Evolutionary conservation across 2,113 vertebrate species (phyloP).

Genomic region (Ardeotis arabs): DNA sequence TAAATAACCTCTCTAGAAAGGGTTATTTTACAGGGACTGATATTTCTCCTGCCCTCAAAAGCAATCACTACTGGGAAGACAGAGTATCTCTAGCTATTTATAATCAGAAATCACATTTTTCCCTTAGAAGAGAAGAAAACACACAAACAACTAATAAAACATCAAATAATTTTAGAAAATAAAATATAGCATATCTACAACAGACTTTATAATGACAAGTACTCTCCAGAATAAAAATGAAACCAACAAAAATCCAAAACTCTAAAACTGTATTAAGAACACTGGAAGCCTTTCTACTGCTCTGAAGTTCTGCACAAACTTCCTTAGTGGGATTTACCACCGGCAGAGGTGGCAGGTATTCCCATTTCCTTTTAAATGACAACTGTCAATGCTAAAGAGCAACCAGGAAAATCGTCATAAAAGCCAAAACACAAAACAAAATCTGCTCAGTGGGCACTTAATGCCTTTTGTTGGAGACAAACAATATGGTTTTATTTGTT

Average conservation of each 20-base stretch:
- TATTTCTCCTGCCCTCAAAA: background rate
- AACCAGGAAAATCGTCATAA: background rate
- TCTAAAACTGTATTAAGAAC: background rate
- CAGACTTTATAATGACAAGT: background rate
- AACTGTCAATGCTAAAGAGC: background rate
- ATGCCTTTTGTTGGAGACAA: background rate
- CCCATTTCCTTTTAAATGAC: background rate
- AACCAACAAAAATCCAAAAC: background rate
- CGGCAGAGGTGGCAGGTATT: background rate
- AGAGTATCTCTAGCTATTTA: background rate
- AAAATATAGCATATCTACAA: background rate
- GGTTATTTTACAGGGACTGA: background rate
- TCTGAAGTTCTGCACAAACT: background rate
- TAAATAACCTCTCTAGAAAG: background rate
- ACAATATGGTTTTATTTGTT: fast-evolving
- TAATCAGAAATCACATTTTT: background rate
- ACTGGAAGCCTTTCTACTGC: background rate
- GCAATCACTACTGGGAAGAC: background rate
- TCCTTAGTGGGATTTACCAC: background rate
- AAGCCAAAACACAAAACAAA: background rate
- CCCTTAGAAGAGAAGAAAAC: background rate
- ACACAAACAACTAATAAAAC: background rate
- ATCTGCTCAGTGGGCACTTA: background rate
- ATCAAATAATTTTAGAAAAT: background rate
- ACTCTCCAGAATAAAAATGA: background rate